Base-by-base conservation (phyloP, 2,797 vertebrate species). In the Argyrosomus regius region DNA sequence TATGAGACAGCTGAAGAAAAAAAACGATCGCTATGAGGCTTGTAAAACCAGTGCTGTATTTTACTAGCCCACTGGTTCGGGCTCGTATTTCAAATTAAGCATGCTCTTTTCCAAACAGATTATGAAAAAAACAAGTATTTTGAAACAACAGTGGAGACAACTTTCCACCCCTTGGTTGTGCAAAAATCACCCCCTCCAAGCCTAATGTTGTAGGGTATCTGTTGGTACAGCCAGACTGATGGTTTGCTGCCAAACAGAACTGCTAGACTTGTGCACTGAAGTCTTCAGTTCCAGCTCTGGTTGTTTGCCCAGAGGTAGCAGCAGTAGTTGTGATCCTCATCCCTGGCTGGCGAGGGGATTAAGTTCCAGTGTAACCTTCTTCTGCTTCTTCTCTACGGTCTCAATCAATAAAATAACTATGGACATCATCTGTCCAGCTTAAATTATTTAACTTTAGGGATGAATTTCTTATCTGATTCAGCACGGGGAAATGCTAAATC, bases 11-110 rank as follows among this genome's bases (percentile, higher is more conserved):
- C 26, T 39, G 65, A 59, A 63, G 59, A 50, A 70, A 26, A 35
- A 35, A 77, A 69, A 75, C 70, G 6, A 48, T 26, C 13, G 5
- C 49, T 28, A 0, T 0, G 17, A 76, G 64, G 54, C 60, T 75
- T 53, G 57, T 80, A 59, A 85, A 88, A 56, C 4, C 28, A 35
- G 67, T 2, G 16, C 14, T 76, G 62, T 5, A 4, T 71, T 80
- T 85, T 66, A 82, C 13, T 50, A 53, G 63, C 43, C 39, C 46
- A 14, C 68, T 67, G 72, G 31, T 53, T 65, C 7, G 0, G 13
- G 18, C 58, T 86, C 66, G 13, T 45, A 63, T 86, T 81, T 81
- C 28, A 82, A 45, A 79, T 83, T 35, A 71, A 58, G 63, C 50
- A n/a, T 8, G 50, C 69, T 72, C 39, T 48, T 24, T 3, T 67